Base-by-base conservation (phyloP, 2,797 vertebrate species). In the Platyrinchus mystaceus region DNA sequence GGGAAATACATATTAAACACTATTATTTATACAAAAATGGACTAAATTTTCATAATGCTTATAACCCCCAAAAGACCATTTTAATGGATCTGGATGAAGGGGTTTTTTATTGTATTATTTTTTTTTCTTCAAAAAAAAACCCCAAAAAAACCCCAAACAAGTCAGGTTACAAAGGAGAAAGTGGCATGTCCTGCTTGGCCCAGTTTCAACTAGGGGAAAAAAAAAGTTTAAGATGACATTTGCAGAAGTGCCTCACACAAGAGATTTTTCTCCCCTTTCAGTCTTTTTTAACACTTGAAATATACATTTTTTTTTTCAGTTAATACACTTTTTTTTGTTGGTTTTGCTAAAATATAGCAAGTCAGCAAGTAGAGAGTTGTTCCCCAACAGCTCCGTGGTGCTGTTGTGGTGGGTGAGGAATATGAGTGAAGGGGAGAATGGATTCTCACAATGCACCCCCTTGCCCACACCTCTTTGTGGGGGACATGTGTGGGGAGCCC, bases 1-100 rank as follows among this genome's bases (percentile, higher is more conserved):
- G 98, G 98, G 98, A 98, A 98, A 99, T 99, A 98, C 98, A 98
- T 98, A 98, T 98, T 98, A 98, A 99, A 99, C 98, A 98, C 98
- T 98, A 98, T 98, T 98, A 98, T 98, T 98, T 97, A 98, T 98
- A 98, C 97, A 98, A 98, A 98, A 96, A 97, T 96, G 94, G 97
- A 96, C 97, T 97, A 96, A 97, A 98, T 97, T 98, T 98, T 98
- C 97, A 97, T 98, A 98, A 98, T 97, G 98, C 98, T 98, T 98
- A 98, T 98, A 98, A 98, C 98, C 98, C 98, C 97, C 94, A 64
- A 93, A 98, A 98, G 98, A 98, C 97, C 97, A 97, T 98, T 97
- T 98, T 92, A 97, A 97, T 80, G 93, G 94, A 96, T 96, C 96
- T 88, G 90, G 79, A 92, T 71, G 91, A 95, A 90, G 50, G 41